Evolutionary conservation across 2,888 invertebrate genomes (phyloP).

Genomic region (Netelia virgata): DNA sequence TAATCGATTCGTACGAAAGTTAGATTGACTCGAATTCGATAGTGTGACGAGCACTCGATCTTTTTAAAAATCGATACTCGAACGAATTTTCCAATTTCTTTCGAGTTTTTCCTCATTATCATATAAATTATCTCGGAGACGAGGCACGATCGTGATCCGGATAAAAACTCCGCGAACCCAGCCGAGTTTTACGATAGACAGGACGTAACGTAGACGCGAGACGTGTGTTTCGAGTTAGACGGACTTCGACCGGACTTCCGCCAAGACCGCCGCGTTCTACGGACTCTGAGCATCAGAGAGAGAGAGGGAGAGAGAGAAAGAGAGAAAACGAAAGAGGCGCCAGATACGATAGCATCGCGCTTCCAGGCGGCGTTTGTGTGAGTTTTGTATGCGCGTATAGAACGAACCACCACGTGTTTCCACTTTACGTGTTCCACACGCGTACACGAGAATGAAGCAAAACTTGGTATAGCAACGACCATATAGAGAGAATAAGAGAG

Average conservation of each 20-base stretch:
- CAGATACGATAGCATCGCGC: constrained; percentile 59
- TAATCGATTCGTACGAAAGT: not conserved
- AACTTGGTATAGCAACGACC: constrained; percentile 30
- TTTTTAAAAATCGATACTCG: not conserved
- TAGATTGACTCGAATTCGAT: not conserved
- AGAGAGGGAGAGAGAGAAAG: constrained; percentile 57
- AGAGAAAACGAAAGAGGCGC: constrained; percentile 54
- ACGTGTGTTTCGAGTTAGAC: constrained; percentile 69
- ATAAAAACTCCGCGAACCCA: constrained; percentile 44
- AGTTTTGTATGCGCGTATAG: constrained; percentile 44
- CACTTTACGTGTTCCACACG: constrained; percentile 63
- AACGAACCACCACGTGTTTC: constrained; percentile 64
- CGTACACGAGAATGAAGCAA: constrained; percentile 32
- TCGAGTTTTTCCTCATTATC: not conserved
- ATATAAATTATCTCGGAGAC: not conserved
- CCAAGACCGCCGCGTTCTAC: constrained; percentile 66
- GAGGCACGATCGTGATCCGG: not conserved
- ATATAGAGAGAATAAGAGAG: constrained; percentile 17
- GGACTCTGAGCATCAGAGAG: constrained; percentile 23
- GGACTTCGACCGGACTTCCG: constrained; percentile 76
- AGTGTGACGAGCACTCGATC: not conserved
- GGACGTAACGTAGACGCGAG: constrained; percentile 67
- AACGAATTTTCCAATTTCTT: not conserved
- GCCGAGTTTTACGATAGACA: constrained; percentile 65
- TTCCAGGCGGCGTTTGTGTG: constrained; percentile 35